These are phyloP conservation scores for Stratiomys singularior DNA, from an alignment of 2,888 invertebrate species.

Conservation along the genomic window DNA sequence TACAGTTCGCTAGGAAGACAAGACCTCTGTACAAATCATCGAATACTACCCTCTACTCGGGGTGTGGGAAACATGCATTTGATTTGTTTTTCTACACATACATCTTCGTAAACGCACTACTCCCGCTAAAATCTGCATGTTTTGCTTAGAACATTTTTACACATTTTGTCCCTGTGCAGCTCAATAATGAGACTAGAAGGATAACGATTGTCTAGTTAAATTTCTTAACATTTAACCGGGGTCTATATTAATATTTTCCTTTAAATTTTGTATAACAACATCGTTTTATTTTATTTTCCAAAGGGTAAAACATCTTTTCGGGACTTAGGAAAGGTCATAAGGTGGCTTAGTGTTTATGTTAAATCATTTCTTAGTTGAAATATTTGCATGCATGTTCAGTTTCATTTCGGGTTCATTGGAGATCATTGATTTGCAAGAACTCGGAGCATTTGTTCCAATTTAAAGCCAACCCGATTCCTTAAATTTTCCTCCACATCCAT, in stretches of 20 bases:
- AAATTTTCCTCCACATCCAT: too few relatives aligned
- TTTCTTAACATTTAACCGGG: conserved; percentile 39
- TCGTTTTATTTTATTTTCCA: not conserved
- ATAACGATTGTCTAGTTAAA: conserved; percentile 51
- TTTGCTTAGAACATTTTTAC: not conserved
- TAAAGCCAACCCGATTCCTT: too few relatives aligned
- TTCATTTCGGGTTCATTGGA: too few relatives aligned
- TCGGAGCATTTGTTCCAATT: too few relatives aligned
- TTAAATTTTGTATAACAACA: not conserved
- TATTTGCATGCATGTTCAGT: too few relatives aligned
- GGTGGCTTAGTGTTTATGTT: too few relatives aligned
- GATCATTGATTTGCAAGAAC: too few relatives aligned
- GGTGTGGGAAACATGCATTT: too few relatives aligned
- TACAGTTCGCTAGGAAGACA: too few relatives aligned
- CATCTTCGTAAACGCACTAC: too few relatives aligned
- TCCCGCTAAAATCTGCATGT: not conserved
- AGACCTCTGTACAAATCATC: not conserved
- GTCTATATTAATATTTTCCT: not conserved
- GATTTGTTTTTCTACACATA: too few relatives aligned
- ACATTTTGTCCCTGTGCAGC: conserved; percentile 41
- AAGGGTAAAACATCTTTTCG: not conserved
- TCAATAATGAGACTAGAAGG: conserved; percentile 44
- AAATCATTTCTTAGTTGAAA: too few relatives aligned
- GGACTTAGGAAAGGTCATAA: not conserved
- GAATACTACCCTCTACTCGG: not conserved